A percentile compares a stretch with the other conserved stretches of the same genome.
Conservation (phyloP, 2,797 vertebrate species). For the Capromys pilorides region DNA sequence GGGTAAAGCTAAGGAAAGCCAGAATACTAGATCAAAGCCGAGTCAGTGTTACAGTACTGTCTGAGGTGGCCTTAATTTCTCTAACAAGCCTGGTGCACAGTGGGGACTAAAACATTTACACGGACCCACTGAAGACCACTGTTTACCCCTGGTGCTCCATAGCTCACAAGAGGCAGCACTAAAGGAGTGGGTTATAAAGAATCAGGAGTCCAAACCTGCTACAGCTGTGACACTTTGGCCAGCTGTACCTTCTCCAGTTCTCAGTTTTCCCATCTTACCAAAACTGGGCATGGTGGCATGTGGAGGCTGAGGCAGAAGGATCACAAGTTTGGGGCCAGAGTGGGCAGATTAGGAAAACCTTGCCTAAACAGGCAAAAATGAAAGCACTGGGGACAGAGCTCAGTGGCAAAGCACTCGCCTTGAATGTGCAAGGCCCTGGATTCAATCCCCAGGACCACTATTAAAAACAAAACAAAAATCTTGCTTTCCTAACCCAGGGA, state of each 20-base stretch:
- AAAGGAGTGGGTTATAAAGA: neutral
- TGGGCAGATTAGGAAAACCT: neutral
- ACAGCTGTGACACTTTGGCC: neutral
- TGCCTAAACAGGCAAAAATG: neutral
- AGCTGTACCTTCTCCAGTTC: neutral
- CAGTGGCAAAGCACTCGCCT: neutral
- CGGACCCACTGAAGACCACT: neutral
- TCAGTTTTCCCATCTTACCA: neutral
- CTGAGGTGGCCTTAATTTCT: neutral
- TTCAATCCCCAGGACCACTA: neutral
- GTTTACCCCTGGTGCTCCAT: neutral
- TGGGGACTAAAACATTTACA: neutral
- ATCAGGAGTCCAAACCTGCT: neutral
- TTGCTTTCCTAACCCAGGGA: neutral
- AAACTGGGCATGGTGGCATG: neutral
- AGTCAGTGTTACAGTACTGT: neutral
- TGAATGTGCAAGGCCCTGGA: neutral
- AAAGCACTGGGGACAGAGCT: neutral
- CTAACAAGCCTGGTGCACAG: neutral
- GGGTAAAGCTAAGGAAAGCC: neutral
- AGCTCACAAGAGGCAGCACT: neutral
- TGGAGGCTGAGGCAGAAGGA: neutral
- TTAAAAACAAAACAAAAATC: neutral
- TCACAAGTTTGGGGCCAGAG: neutral
- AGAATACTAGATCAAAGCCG: neutral